A percentile compares a stretch with the other conserved stretches of the same genome.
These are phyloP conservation scores for Bombus picipes DNA, from an alignment of 1,140 invertebrate genomes.

Conservation along the genomic window DNA sequence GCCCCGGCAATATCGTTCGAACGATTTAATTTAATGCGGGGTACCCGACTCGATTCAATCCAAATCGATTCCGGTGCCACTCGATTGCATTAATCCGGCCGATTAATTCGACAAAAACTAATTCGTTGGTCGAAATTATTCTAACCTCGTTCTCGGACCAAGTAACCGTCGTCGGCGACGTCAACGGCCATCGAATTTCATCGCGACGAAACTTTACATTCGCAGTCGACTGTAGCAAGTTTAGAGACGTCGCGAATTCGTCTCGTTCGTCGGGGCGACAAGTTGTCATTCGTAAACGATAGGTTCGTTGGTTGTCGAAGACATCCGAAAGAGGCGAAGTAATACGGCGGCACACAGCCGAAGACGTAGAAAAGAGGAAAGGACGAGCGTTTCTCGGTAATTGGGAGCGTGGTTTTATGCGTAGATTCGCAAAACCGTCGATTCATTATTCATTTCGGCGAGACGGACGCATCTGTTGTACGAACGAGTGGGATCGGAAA, in stretches of 20 bases:
- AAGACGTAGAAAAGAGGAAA: background rate
- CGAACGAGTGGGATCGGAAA: background rate
- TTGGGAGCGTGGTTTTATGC: conserved; percentile 39
- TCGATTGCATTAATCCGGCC: conserved; percentile 77
- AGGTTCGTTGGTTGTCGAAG: too few species aligned
- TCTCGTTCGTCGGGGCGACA: too few species aligned
- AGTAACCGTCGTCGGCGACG: background rate
- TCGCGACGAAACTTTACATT: background rate
- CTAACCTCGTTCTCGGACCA: conserved; percentile 64
- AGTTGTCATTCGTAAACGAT: too few species aligned
- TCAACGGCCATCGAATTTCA: background rate
- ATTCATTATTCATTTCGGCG: conserved; percentile 62
- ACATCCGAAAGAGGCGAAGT: too few species aligned
- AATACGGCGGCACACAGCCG: background rate
- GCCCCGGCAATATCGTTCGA: conserved; percentile 61
- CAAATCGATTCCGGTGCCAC: conserved; percentile 72
- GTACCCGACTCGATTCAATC: conserved; percentile 73
- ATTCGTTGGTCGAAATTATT: conserved; percentile 72
- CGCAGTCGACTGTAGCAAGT: too few species aligned
- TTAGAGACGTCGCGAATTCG: background rate
- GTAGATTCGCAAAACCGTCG: conserved; percentile 52
- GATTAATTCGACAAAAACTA: conserved; percentile 80
- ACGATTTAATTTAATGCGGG: conserved; percentile 76
- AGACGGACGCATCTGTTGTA: conserved; percentile 51
- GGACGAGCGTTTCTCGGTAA: background rate